A percentile compares a stretch with the other conserved stretches of the same genome.
Evolutionary conservation across 2,888 invertebrate genomes (phyloP).

Genomic region (Ormyrus nitidulus): DNA sequence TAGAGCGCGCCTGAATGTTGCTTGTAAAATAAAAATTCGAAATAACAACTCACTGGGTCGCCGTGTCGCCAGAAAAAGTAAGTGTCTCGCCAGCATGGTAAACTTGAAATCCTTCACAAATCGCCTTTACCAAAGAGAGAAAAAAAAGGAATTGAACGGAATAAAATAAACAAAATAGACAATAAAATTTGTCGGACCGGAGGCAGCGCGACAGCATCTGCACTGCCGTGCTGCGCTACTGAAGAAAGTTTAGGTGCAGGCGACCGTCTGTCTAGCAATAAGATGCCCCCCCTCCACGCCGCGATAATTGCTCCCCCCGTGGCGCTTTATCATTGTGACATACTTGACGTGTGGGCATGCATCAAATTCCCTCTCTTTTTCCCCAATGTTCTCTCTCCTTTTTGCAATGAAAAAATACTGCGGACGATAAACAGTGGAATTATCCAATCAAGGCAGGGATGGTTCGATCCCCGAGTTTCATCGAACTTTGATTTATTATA

Average conservation of each 20-base stretch:
- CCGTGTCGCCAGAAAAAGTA: slow-evolving; percentile 72
- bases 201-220: slow-evolving; percentile 18
- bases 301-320: not conserved
- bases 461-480: no score
- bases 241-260: slow-evolving; percentile 56
- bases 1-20: no score
- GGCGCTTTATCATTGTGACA: not conserved
- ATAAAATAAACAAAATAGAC: not conserved
- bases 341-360: no score
- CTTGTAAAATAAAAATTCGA: not conserved
- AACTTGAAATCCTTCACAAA: not conserved
- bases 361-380: not conserved
- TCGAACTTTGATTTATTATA: no score
- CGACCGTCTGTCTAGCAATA: slow-evolving; percentile 71
- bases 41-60: slow-evolving; percentile 69
- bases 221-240: slow-evolving; percentile 16
- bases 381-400: not conserved
- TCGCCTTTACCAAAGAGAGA: not conserved
- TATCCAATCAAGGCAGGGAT: no score
- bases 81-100: slow-evolving; percentile 72
- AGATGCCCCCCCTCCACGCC: slow-evolving; percentile 53
- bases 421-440: no score
- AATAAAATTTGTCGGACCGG: not conserved
- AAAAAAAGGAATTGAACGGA: not conserved
- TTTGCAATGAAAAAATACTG: no score